Base-by-base conservation (phyloP, 2,113 vertebrate species). In the Corydoras maculifer region DNA sequence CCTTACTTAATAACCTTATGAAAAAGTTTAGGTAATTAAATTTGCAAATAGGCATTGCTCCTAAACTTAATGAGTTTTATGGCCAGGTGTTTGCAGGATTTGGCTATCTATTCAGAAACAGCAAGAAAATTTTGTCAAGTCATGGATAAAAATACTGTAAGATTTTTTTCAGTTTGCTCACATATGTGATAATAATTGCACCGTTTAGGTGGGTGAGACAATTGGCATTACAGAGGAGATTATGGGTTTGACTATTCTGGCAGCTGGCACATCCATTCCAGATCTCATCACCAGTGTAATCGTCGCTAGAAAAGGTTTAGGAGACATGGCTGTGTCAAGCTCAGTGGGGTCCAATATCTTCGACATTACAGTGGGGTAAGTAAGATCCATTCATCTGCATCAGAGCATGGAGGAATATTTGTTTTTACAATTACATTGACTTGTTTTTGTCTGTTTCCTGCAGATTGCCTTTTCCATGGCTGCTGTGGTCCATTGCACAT, bases 321-420 rank as follows among this genome's bases (percentile, higher is more conserved):
- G 89, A 4, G 89, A 90, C 85, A 90, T 90, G 89, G 89, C 89
- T 0, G 89, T 90, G 72, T 90, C 89, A 64, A 90, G 89, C 75
- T 90, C 89, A 14, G 89, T 90, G 67, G 89, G 89, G 63, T 90
- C 89, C 61, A 90, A 90, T 86, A 90, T 90, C 77, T 90, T 90
- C 66, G 89, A 90, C 54, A 90, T 90, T 70, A 90, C 89, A 7
- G 89, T 90, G 55, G 89, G 89, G 89, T 90, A 76, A 84, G 86
- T n/a, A 10, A 54, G 8, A 10, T 5, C 8, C 12, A 60, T 29
- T 64, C 60, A 15, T 51, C 63, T 25, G 25, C 63, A 65, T 72
- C 48, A 57, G 55, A 48, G 18, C 18, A 25, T 25, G 18, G 18
- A 25, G 18, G 1, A 25, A 25, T 25, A 25, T 25, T 25, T 25